Base-by-base conservation (phyloP, 1,140 invertebrate species). In the Drosophila lacertosa region DNA sequence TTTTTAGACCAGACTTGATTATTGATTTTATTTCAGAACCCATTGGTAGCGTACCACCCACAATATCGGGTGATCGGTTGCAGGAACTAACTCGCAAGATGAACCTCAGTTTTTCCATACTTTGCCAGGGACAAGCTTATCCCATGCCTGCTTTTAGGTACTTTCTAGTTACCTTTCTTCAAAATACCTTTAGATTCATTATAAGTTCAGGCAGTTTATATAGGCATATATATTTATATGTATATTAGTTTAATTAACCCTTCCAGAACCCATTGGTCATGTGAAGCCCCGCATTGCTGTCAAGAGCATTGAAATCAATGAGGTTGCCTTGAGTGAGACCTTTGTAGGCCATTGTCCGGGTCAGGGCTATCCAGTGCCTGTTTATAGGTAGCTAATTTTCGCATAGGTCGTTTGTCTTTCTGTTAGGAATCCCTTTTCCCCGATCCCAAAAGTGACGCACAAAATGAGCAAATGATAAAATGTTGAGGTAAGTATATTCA, bases 281-380 rank as follows among this genome's bases (percentile, higher is more conserved):
- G 84, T 90, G 1, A 89, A 90, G 58, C 83, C 89, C 6, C 74
- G 77, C 9, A 77, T 90, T 64, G 64, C 89, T 0, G 37, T 57
- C n/a, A 90, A 90, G 50, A 89, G 78, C 48, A 90, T 90, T 55
- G 89, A 90, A 22, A 73, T 89, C 13, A 88, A 67, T 58, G 81
- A 89, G 13, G 51, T 90, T 6, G 58, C 69, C 15, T 13, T 72
- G 37, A 16, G 22, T 22, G 69, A 48, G 11, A 76, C 70, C 6
- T 90, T 90, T 72, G 76, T 90, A 7, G 78, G 78, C 4, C 91
- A 95, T 62, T 95, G 94, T 90, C 94, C 94, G 18, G 94, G 94
- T 32, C 95, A 96, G 91, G 94, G 93, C 5, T 94, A 92, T 91
- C 95, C 95, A 63, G 92, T 95, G 59, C 95, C 95, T 60, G 83